phyloP scores from a whole-genome alignment of 2,113 vertebrate genomes.

The Brachypodius melanocephalos region DNA sequence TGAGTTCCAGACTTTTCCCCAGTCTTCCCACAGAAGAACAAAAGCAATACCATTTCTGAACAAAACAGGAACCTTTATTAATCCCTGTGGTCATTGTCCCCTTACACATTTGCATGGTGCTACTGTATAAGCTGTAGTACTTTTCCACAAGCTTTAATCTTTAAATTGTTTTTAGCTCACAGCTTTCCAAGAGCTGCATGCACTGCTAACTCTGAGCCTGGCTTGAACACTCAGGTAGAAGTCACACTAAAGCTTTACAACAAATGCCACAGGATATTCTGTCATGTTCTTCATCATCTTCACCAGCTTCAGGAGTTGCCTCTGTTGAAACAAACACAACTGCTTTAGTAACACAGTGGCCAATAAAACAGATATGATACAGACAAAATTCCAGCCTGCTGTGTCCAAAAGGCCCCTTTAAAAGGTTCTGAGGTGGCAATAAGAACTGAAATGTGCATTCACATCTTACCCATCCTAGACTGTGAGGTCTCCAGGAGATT shows the following conservation, averaged over 20 bases:
- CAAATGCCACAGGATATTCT: neutral
- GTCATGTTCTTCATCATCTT: neutral
- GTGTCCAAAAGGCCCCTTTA: neutral
- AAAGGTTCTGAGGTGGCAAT: neutral
- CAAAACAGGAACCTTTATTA: slow-evolving; percentile 29
- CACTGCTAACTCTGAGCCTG: neutral
- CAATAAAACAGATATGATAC: neutral
- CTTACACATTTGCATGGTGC: neutral
- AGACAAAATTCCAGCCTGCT: neutral
- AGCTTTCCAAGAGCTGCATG: neutral
- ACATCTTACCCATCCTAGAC: neutral
- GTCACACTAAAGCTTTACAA: neutral
- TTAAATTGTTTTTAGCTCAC: neutral
- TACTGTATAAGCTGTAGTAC: neutral
- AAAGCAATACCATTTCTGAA: neutral
- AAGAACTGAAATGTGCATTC: neutral
- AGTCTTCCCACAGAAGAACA: neutral
- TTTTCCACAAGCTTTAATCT: neutral
- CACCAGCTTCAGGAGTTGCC: neutral
- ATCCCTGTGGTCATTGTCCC: neutral
- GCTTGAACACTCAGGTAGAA: neutral
- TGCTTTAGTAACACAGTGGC: neutral
- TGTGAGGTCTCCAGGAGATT: neutral
- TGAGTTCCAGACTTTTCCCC: neutral
- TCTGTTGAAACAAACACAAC: slow-evolving; percentile 20